Conservation (phyloP, 2,888 invertebrate species). For the Plutella xylostella region DNA sequence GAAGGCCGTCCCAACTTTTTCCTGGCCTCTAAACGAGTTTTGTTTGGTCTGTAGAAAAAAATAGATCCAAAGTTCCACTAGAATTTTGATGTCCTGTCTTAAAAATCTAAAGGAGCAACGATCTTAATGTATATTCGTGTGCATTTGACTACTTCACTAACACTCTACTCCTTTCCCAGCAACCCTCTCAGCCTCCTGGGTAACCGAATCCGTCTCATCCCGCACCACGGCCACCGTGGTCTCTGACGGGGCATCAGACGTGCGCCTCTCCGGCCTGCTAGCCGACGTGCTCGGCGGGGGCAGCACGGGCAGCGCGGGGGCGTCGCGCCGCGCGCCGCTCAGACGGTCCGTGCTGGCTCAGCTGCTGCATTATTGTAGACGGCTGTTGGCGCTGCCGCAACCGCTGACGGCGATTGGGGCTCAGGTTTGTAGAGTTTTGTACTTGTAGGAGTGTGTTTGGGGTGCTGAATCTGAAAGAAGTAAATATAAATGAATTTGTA, state of each 20-base stretch:
- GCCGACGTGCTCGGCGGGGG: slow-evolving; percentile 73
- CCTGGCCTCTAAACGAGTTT: no score
- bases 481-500: no score
- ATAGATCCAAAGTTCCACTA: no score
- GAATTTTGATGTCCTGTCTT: no score
- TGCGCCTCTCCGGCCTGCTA: slow-evolving; percentile 72
- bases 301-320: slow-evolving; percentile 69
- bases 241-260: slow-evolving; percentile 58
- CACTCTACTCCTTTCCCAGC: slow-evolving; percentile 31
- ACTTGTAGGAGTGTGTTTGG: no score
- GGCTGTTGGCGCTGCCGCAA: slow-evolving; percentile 64
- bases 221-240: slow-evolving; percentile 28
- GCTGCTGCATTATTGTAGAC: slow-evolving; percentile 75
- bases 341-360: slow-evolving; percentile 79
- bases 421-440: no score
- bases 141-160: no score
- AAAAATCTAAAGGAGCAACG: no score
- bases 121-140: no score
- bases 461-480: no score
- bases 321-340: slow-evolving; percentile 63
- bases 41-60: no score
- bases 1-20: no score
- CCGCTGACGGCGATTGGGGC: slow-evolving; percentile 1
- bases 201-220: slow-evolving; percentile 23
- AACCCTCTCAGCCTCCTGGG: slow-evolving; percentile 35